A percentile compares a stretch with the other conserved stretches of the same genome.
Evolutionary conservation across 2,797 vertebrate species (phyloP).

Genomic region (Pteropus rufus): DNA sequence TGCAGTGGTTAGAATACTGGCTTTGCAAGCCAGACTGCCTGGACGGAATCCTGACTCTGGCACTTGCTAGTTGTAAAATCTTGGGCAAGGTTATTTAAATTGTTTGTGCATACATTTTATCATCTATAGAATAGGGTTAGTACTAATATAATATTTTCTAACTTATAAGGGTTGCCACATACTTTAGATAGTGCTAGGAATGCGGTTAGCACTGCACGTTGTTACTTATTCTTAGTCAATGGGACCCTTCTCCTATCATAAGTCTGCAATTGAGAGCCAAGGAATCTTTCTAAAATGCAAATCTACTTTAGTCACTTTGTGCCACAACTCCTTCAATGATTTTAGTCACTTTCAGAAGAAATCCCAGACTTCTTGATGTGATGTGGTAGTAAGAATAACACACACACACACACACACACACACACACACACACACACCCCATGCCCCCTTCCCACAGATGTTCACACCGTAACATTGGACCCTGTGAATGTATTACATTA

Average conservation of each 20-base stretch:
- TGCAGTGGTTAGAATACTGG: neutral
- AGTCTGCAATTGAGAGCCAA: neutral
- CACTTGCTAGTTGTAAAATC: neutral
- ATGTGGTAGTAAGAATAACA: neutral
- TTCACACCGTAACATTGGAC: neutral
- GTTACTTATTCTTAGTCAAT: neutral
- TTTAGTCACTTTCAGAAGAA: neutral
- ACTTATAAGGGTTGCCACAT: neutral
- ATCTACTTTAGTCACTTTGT: neutral
- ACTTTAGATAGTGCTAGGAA: neutral
- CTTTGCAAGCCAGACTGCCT: neutral
- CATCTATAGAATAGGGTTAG: neutral
- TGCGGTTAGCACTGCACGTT: neutral
- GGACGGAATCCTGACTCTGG: neutral
- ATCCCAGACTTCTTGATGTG: neutral
- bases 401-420: too few species aligned
- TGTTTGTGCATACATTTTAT: neutral
- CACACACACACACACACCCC: too few species aligned
- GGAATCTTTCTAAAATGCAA: neutral
- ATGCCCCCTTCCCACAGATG: accelerated
- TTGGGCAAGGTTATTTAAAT: neutral
- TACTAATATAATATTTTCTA: neutral
- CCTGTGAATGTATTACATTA: neutral
- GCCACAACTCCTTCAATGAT: neutral
- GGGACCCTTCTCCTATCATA: neutral